Percentiles rank a stretch among this genome's conserved stretches.
Conservation (phyloP, 2,797 vertebrate genomes). For the Nasua narica region DNA sequence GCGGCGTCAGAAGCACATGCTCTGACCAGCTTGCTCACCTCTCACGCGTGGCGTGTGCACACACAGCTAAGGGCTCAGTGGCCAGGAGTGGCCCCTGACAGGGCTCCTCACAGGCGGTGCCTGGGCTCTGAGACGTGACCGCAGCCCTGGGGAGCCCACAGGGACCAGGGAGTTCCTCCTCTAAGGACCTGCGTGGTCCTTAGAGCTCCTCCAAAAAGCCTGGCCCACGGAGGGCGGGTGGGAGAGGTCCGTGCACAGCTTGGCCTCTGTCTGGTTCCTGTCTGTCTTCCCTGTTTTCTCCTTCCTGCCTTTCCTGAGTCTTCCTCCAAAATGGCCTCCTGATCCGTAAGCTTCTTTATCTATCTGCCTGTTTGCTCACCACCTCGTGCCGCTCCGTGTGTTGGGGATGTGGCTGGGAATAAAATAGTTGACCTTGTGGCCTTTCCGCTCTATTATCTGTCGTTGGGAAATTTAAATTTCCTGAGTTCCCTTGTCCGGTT, state of each 20-base stretch:
- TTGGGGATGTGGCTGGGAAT: neutral
- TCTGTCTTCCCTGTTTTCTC: neutral
- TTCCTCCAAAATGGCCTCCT: neutral
- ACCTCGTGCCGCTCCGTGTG: neutral
- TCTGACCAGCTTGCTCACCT: neutral
- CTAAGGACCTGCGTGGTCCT: neutral
- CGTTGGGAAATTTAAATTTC: neutral
- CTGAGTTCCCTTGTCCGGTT: neutral
- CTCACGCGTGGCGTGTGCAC: neutral
- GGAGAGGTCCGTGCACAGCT: neutral
- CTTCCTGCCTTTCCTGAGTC: neutral
- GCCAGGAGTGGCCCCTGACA: neutral
- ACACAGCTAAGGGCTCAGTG: neutral
- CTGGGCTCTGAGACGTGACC: neutral
- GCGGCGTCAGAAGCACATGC: neutral
- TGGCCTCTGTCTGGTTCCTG: neutral
- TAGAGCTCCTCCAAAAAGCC: neutral
- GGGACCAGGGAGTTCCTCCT: neutral
- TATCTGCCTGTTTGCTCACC: neutral
- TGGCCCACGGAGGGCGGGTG: neutral
- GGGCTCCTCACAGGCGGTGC: neutral
- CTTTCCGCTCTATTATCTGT: neutral
- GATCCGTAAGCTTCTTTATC: neutral
- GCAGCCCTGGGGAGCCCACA: neutral
- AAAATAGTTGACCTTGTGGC: neutral